Evolutionary conservation across 2,888 invertebrate genomes (phyloP).

Genomic region (Orchesella flavescens): DNA sequence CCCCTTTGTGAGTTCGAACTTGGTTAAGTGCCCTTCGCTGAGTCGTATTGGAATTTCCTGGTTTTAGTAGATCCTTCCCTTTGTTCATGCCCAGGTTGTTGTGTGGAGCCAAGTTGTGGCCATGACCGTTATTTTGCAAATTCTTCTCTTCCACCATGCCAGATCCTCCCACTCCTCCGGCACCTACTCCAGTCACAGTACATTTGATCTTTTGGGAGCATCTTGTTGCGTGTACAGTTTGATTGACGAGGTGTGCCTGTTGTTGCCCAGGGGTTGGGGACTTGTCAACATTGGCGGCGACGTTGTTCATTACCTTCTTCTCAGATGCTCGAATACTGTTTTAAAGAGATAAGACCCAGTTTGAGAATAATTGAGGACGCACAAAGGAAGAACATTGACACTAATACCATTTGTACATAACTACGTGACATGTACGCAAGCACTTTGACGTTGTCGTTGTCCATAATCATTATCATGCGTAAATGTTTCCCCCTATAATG

Average conservation of each 20-base stretch:
- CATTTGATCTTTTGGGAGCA: constrained; percentile 26
- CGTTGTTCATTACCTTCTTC: constrained; percentile 27
- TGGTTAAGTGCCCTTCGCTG: constrained; percentile 59
- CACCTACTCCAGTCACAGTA: constrained; percentile 1
- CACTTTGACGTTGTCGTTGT: not conserved
- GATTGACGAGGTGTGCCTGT: constrained; percentile 3
- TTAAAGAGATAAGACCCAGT: not conserved
- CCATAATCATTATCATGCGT: not conserved
- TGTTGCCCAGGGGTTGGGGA: constrained; percentile 31
- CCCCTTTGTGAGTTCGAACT: constrained; percentile 69
- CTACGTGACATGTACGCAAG: not conserved
- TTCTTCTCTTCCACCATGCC: constrained; percentile 12
- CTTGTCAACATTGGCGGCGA: constrained; percentile 36
- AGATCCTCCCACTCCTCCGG: constrained; percentile 18
- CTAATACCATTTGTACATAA: too few relatives aligned
- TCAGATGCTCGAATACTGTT: constrained; percentile 48
- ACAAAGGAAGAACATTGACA: too few relatives aligned
- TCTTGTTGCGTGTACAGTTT: constrained; percentile 19
- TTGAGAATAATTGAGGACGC: not conserved
- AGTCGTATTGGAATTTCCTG: not conserved
- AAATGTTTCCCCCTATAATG: not conserved
- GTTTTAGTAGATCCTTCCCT: constrained; percentile 16
- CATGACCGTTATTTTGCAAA: constrained; percentile 54
- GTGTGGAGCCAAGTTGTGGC: too few relatives aligned
- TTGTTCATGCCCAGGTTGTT: constrained; percentile 19